A percentile compares a stretch with the other conserved stretches of the same genome.
Conservation (phyloP, 2,113 vertebrate species). For the Passer montanus region DNA sequence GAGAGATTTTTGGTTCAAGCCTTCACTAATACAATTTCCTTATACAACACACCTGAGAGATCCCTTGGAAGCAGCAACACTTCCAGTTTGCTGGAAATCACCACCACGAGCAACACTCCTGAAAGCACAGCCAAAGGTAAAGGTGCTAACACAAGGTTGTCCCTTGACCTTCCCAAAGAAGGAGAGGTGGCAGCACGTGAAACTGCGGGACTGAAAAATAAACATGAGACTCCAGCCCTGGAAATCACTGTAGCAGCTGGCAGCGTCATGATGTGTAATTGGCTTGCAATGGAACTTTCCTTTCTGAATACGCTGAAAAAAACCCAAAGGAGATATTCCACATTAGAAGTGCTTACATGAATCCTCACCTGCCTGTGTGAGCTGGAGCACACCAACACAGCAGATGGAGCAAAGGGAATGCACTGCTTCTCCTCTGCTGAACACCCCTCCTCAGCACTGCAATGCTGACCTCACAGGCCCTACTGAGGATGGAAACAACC, state of each 20-base stretch:
- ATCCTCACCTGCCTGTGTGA: neutral
- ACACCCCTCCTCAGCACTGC: neutral
- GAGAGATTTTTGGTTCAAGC: neutral
- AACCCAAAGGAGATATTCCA: neutral
- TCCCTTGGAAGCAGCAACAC: neutral
- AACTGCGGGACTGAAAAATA: neutral
- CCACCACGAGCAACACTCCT: accelerated
- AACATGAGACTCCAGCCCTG: neutral
- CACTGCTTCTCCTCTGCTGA: neutral
- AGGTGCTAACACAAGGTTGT: neutral
- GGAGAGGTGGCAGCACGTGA: neutral
- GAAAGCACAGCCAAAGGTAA: neutral
- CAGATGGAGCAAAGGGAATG: neutral
- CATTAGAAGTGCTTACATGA: neutral
- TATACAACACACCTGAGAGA: neutral
- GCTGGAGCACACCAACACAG: neutral
- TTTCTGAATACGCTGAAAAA: neutral
- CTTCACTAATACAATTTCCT: neutral
- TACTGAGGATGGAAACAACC: neutral
- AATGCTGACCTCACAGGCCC: neutral
- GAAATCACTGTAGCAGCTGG: neutral
- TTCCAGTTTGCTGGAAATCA: neutral
- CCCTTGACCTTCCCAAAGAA: neutral
- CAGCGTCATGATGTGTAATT: neutral
- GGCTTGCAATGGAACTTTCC: neutral